Evolutionary conservation across 2,888 invertebrate species (phyloP).

Genomic region (Drosophila subquinaria): DNA sequence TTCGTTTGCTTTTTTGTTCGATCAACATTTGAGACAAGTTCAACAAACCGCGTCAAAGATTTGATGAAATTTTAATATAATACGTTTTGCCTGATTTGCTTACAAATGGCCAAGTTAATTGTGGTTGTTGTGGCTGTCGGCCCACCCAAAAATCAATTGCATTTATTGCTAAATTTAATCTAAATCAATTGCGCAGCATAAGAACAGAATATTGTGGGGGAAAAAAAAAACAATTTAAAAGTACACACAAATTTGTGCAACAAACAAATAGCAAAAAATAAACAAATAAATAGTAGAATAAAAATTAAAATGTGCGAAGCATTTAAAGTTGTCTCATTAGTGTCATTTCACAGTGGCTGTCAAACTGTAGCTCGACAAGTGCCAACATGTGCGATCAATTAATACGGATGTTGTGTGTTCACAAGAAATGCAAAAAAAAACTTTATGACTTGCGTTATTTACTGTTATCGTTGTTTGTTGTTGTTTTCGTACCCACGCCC

Average conservation of each 20-base stretch:
- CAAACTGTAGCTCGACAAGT: constrained; percentile 41
- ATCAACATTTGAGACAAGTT: constrained; percentile 47
- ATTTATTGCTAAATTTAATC: constrained; percentile 15
- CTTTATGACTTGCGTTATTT: constrained; percentile 53
- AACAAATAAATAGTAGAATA: background rate
- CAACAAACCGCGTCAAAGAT: constrained; percentile 63
- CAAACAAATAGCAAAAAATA: background rate
- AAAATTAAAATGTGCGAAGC: constrained; percentile 45
- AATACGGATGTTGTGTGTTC: constrained; percentile 29
- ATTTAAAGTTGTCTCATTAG: constrained; percentile 54
- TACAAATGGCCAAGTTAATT: constrained; percentile 49
- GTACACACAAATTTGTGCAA: constrained; percentile 1
- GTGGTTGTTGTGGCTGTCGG: constrained; percentile 7
- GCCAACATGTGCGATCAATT: constrained; percentile 42
- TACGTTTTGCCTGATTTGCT: constrained; percentile 22
- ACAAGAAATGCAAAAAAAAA: constrained; percentile 29
- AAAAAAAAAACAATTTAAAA: background rate
- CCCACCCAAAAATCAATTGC: constrained; percentile 44
- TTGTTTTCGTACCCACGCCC: background rate
- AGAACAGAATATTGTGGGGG: background rate
- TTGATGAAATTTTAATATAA: constrained; percentile 27
- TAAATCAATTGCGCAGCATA: constrained; percentile 35
- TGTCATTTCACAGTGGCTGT: constrained; percentile 1
- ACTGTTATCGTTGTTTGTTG: background rate
- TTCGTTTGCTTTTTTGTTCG: background rate